Percentiles rank a stretch among this genome's conserved stretches.
These are phyloP conservation scores for Mizuhopecten yessoensis DNA, from an alignment of 1,140 invertebrate genomes.

Conservation along the genomic window DNA sequence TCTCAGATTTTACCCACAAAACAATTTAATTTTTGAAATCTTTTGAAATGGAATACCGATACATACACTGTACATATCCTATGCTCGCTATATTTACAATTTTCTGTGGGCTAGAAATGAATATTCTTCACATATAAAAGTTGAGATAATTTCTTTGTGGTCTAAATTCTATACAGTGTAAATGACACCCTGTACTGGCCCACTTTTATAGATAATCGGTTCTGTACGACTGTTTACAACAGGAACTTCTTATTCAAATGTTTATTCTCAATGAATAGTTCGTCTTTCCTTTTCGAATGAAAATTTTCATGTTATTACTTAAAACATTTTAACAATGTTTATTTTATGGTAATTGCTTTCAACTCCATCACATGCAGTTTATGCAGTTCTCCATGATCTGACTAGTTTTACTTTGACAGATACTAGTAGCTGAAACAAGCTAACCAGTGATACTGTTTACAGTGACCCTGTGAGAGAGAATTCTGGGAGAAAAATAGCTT, in stretches of 20 bases:
- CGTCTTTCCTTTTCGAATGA: not conserved
- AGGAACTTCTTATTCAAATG: not conserved
- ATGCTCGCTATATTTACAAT: not conserved
- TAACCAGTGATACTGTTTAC: too few relatives aligned
- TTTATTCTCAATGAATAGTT: not conserved
- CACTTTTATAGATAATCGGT: not conserved
- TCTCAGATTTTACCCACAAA: not conserved
- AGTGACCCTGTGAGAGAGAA: too few relatives aligned
- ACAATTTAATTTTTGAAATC: not conserved
- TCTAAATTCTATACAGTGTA: not conserved
- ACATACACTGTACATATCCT: not conserved
- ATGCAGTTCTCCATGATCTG: too few relatives aligned
- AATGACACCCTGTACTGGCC: slow-evolving; percentile 10
- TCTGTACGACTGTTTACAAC: not conserved
- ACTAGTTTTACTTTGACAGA: too few relatives aligned
- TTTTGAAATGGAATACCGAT: not conserved
- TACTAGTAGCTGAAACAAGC: too few relatives aligned
- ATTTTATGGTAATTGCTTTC: too few relatives aligned
- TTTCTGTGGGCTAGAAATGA: not conserved
- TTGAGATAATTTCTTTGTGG: slow-evolving; percentile 1
- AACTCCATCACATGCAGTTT: too few relatives aligned
- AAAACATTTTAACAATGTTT: too few relatives aligned
- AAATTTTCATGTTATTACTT: not conserved
- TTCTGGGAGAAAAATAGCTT: too few relatives aligned
- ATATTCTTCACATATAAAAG: not conserved